Percentiles rank a stretch among this genome's conserved stretches.
Evolutionary conservation across 1,140 invertebrate genomes (phyloP).

Genomic region (Cherax destructor): DNA sequence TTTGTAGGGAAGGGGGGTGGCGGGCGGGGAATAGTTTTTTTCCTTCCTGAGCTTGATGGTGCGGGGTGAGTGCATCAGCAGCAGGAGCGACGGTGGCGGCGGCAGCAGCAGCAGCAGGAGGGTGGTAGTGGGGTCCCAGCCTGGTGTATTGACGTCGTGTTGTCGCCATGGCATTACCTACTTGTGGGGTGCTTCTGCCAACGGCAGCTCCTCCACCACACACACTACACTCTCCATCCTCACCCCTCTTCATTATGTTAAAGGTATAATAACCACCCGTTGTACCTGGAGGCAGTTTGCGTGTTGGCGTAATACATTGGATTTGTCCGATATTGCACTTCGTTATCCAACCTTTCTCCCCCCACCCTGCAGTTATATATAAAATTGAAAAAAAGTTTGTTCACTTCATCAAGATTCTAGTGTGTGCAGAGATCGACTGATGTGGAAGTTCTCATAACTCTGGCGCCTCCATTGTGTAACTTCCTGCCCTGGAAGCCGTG

Average conservation of each 20-base stretch:
- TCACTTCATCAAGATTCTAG: neutral
- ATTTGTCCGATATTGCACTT: neutral
- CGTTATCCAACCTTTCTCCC: neutral
- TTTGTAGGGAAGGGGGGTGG: too few species aligned
- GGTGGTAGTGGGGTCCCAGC: neutral
- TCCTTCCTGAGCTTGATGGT: too few species aligned
- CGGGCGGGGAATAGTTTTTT: too few species aligned
- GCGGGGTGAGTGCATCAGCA: too few species aligned
- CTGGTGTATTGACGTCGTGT: constrained; percentile 2
- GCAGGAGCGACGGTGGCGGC: too few species aligned
- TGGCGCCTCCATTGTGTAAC: constrained; percentile 5
- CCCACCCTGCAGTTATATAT: neutral
- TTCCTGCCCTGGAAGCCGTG: neutral
- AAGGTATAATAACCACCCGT: neutral
- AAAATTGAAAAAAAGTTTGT: neutral
- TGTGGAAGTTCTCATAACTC: constrained; percentile 11
- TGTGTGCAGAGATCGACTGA: neutral
- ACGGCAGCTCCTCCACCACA: neutral
- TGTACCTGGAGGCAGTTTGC: neutral
- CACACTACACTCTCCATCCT: too few species aligned
- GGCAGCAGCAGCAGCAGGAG: too few species aligned
- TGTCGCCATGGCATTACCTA: neutral
- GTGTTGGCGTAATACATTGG: neutral
- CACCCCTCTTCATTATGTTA: too few species aligned
- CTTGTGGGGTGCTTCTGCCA: neutral